Conservation (phyloP, 2,113 vertebrate genomes). For the Ceyx melanurus region DNA sequence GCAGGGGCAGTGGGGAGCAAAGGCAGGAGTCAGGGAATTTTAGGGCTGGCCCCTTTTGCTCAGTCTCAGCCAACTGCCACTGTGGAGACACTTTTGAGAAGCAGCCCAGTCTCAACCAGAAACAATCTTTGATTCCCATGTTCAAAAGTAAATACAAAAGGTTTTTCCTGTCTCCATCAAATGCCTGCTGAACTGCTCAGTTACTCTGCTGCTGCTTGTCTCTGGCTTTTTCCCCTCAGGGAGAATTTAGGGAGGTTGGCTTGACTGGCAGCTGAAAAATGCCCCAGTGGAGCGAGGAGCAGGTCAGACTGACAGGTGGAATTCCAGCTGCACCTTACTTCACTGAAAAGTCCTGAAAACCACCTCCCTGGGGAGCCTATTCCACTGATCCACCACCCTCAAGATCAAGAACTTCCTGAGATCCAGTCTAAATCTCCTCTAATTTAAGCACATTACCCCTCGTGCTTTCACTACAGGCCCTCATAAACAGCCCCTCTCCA, state of each 20-base stretch:
- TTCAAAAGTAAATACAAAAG: conserved; percentile 11
- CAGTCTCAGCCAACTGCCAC: neutral
- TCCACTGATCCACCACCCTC: too few relatives aligned
- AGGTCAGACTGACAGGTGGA: neutral
- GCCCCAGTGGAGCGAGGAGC: neutral
- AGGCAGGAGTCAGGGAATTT: neutral
- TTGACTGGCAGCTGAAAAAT: neutral
- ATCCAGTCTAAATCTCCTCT: too few relatives aligned
- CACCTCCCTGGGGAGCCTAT: too few relatives aligned
- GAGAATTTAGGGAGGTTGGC: neutral
- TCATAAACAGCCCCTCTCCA: too few relatives aligned
- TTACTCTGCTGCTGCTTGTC: neutral
- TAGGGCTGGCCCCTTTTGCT: neutral
- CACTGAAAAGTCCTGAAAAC: neutral
- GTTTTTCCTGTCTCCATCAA: neutral
- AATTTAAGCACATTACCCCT: too few relatives aligned
- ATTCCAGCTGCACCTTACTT: neutral
- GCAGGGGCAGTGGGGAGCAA: neutral
- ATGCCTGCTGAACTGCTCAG: neutral
- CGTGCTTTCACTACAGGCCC: too few relatives aligned
- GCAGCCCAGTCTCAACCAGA: neutral
- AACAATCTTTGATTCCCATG: neutral
- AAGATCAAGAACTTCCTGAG: too few relatives aligned
- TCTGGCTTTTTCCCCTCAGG: neutral
- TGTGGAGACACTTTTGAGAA: neutral